Evolutionary conservation across 2,888 invertebrate species (phyloP).

Genomic region (Marronus borbonicus): DNA sequence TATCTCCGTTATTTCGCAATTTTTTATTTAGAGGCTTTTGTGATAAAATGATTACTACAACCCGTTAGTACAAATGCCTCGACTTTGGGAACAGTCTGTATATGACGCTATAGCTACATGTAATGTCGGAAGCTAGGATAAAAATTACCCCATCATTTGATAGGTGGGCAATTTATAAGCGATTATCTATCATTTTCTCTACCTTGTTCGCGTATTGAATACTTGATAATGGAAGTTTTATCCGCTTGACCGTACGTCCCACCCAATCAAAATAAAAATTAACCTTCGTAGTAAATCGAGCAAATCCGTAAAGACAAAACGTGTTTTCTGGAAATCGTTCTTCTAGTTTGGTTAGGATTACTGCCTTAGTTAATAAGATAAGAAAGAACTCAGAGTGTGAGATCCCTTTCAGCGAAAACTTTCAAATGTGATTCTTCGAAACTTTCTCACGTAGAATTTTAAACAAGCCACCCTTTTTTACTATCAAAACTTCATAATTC

Average conservation of each 20-base stretch:
- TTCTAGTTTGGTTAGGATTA: constrained; percentile 49
- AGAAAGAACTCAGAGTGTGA: constrained; percentile 52
- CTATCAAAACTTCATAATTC: constrained; percentile 52
- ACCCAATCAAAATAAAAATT: constrained; percentile 23
- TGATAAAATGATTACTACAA: too few species aligned
- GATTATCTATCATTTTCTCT: constrained; percentile 44
- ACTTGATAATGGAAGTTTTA: constrained; percentile 31
- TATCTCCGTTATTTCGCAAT: too few species aligned
- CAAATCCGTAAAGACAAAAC: constrained; percentile 23
- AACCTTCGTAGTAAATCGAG: constrained; percentile 5
- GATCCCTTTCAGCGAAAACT: constrained; percentile 42
- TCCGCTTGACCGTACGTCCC: constrained; percentile 1
- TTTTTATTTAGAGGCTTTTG: too few species aligned
- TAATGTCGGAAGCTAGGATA: not conserved
- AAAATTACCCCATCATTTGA: constrained; percentile 37
- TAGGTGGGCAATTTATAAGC: constrained; percentile 39
- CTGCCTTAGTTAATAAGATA: constrained; percentile 54
- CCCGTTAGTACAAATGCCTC: too few species aligned
- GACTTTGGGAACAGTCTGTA: too few species aligned
- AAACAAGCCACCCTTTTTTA: constrained; percentile 51
- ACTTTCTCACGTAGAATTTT: constrained; percentile 52
- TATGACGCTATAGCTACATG: too few species aligned
- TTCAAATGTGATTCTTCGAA: constrained; percentile 50
- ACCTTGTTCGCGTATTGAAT: constrained; percentile 41
- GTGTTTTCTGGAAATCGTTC: constrained; percentile 29